A percentile compares a stretch with the other conserved stretches of the same genome.
phyloP scores from a whole-genome alignment of 2,888 invertebrate species.

The Hypsopygia costalis region DNA sequence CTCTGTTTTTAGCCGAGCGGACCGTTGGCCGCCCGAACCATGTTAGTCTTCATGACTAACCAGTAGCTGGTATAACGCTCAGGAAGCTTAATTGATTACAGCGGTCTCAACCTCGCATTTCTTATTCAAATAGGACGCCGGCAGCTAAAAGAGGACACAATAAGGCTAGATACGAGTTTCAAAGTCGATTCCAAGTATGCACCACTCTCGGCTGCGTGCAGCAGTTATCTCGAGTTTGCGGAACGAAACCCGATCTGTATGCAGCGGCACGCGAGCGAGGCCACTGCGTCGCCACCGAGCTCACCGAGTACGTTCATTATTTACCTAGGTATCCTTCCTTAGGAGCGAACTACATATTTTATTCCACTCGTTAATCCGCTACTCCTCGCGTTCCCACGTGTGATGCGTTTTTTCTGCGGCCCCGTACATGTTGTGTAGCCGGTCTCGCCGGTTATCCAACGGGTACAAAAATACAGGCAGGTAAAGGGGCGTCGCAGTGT shows the following conservation, averaged over 20 bases:
- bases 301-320: conserved; percentile 9
- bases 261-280: conserved; percentile 65
- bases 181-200: conserved; percentile 60
- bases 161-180: conserved; percentile 56
- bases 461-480: conserved; percentile 17
- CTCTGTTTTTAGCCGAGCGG: conserved; percentile 62
- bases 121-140: conserved; percentile 57
- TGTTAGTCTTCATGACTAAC: conserved; percentile 52
- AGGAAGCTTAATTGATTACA: conserved; percentile 56
- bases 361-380: conserved; percentile 15
- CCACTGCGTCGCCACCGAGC: conserved; percentile 36
- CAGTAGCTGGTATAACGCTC: conserved; percentile 44
- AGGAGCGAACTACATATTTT: conserved; percentile 9
- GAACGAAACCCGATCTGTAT: conserved; percentile 72
- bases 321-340: conserved; percentile 1
- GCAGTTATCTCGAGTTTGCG: conserved; percentile 74
- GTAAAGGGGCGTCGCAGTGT: conserved; percentile 11
- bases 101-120: conserved; percentile 55
- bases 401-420: conserved; percentile 22
- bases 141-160: conserved; percentile 53
- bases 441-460: conserved; percentile 15
- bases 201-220: conserved; percentile 40
- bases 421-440: conserved; percentile 13
- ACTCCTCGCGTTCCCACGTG: conserved; percentile 35
- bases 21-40: conserved; percentile 39